A percentile compares a stretch with the other conserved stretches of the same genome.
These are phyloP conservation scores for Schlechtendalia chinensis DNA, from an alignment of 1,140 invertebrate genomes.

Conservation along the genomic window DNA sequence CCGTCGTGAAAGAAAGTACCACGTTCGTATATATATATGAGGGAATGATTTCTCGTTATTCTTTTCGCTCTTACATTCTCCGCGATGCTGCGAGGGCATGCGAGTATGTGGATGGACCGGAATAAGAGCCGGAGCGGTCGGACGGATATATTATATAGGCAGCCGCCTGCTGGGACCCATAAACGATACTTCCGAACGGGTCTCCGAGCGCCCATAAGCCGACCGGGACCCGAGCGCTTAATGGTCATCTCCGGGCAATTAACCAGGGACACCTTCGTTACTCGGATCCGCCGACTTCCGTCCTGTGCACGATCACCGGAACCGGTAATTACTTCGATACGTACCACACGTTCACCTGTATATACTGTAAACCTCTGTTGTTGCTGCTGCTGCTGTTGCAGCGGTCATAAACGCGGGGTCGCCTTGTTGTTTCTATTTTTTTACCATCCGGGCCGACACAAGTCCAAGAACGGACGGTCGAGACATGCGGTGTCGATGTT, in stretches of 20 bases:
- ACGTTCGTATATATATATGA: too few relatives aligned
- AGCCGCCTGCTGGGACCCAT: slow-evolving; percentile 29
- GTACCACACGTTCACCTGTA: not conserved
- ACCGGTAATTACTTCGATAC: not conserved
- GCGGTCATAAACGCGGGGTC: too few relatives aligned
- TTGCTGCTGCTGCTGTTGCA: too few relatives aligned
- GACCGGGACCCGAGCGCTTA: slow-evolving; percentile 36
- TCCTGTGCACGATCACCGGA: not conserved
- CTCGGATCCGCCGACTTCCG: slow-evolving; percentile 1
- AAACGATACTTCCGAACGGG: slow-evolving; percentile 42
- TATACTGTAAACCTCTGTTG: too few relatives aligned
- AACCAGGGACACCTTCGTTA: slow-evolving; percentile 46
- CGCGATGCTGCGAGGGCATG: not conserved
- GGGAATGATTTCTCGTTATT: not conserved
- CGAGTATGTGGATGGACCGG: not conserved
- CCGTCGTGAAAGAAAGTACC: too few relatives aligned
- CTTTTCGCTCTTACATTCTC: not conserved
- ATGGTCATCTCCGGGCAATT: slow-evolving; percentile 45
- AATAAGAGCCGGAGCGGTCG: slow-evolving; percentile 4
- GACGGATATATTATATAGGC: not conserved
- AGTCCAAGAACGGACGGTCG: too few relatives aligned
- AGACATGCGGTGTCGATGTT: too few relatives aligned
- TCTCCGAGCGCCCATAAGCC: slow-evolving; percentile 47
- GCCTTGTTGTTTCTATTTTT: too few relatives aligned
- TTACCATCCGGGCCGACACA: too few relatives aligned